Conservation (phyloP, 2,113 vertebrate genomes). For the Melanotaenia duboulayi region DNA sequence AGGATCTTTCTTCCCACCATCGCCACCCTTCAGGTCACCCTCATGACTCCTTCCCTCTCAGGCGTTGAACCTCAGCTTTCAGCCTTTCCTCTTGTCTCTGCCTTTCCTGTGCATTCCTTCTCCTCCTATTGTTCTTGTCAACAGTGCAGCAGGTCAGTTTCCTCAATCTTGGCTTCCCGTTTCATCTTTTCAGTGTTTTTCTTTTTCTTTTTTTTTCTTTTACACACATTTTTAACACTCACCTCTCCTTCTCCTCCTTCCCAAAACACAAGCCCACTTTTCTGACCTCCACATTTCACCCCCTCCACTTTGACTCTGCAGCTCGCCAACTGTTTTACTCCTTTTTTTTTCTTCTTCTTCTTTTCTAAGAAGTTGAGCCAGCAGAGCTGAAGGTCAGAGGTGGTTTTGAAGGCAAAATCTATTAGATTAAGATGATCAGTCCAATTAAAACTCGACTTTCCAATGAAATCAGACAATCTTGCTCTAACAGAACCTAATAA, state of each 20-base stretch:
- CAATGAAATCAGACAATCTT: slow-evolving; percentile 32
- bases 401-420: slow-evolving; percentile 30
- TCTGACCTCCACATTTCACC: neutral
- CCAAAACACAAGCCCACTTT: neutral
- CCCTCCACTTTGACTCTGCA: neutral
- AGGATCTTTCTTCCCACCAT: neutral
- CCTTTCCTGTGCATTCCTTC: slow-evolving; percentile 27
- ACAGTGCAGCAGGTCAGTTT: neutral
- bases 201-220: neutral
- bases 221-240: neutral
- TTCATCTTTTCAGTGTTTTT: neutral
- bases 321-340: slow-evolving; percentile 36
- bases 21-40: slow-evolving; percentile 19
- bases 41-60: slow-evolving; percentile 16
- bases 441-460: slow-evolving; percentile 40
- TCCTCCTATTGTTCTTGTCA: slow-evolving; percentile 41
- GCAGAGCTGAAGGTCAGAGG: slow-evolving; percentile 16
- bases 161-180: neutral
- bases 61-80: slow-evolving; percentile 20
- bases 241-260: neutral
- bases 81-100: slow-evolving; percentile 7
- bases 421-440: slow-evolving; percentile 47
- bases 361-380: slow-evolving; percentile 29
- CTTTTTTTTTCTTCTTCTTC: neutral
- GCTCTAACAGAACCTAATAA: slow-evolving; percentile 48